phyloP scores from a whole-genome alignment of 2,113 vertebrate genomes.

The Falco punctatus region DNA sequence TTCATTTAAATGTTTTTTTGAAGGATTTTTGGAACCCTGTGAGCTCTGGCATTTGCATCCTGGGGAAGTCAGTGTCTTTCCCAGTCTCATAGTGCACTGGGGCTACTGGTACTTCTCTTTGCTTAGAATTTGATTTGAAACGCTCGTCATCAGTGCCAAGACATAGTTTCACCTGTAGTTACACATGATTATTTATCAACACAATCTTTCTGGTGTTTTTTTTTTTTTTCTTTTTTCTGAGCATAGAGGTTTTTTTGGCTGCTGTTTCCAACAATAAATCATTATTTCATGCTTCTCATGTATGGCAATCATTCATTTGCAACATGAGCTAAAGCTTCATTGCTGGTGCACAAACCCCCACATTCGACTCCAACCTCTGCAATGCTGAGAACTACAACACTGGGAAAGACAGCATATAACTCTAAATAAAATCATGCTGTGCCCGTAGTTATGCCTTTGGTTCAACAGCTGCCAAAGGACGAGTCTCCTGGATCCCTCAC shows the following conservation, averaged over 20 bases:
- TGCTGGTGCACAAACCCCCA: not conserved
- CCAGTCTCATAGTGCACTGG: not conserved
- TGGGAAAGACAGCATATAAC: not conserved
- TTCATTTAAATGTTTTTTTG: not conserved
- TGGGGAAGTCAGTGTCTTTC: not conserved
- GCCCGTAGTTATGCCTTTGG: not conserved
- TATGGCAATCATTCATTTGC: not conserved
- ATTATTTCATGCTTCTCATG: not conserved
- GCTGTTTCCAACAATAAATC: conserved; percentile 20
- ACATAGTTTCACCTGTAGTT: not conserved
- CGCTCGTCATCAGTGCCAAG: not conserved
- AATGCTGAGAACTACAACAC: not conserved
- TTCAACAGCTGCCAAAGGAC: not conserved
- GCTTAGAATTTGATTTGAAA: not conserved
- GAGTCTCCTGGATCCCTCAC: not conserved
- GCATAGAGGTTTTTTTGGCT: not conserved
- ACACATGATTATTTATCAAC: not conserved
- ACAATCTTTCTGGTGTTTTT: not conserved
- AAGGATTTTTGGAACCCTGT: not conserved
- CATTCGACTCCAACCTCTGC: not conserved
- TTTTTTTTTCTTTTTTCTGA: not conserved
- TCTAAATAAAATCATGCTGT: not conserved
- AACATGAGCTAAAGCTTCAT: not conserved
- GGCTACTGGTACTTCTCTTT: not conserved
- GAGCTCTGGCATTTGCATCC: not conserved